Evolutionary conservation across 2,797 vertebrate genomes (phyloP), one percentile per base, ranked within the genome.

Genomic region (Gallinago solitaria): DNA sequence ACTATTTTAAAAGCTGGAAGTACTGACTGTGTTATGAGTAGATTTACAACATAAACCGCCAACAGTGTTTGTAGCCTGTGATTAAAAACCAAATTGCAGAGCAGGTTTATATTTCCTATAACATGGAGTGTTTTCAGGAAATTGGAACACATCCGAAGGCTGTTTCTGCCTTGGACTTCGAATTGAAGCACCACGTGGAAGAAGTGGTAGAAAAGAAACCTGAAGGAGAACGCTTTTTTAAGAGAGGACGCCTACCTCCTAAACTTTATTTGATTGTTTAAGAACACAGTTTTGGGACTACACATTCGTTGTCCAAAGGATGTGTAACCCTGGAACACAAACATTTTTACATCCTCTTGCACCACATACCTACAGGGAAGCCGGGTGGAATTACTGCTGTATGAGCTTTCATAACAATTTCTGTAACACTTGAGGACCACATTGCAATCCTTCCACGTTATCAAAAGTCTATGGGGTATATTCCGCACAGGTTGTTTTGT

Each of bases 111-210:
- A 19, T 82, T 68, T 80, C 30, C 41, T 57, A 37, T 48, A 12
- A 56, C 30, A 82, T 8, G 5, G 28, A 51, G 18, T 35, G 20
- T 30, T 91, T 82, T 70, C 67, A 82, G 71, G 39, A 20, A 65
- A 45, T 17, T 43, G 20, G 5, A 76, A n/a, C 9, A n/a, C 4
- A 17, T 8, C 27, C 30, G 47, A 68, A 63, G 20, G 20, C 8
- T 35, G 2, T 32, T 67, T 75, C 53, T 75, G 48, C 39, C 61
- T 67, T 28, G 25, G 17, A 11, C 10, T 67, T 45, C 13, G 19
- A 16, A 7, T 1, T 68, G n/a, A 70, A 51, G 11, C n/a, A 69
- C 0, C 4, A 37, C 23, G 4, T 30, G 28, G 54, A 77, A 68
- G 28, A 83, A 85, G 6, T 2, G 6, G 30, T 4, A 37, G 32